Evolutionary conservation across 1,140 invertebrate species (phyloP), one percentile per base, ranked within the genome.

Genomic region (Solenopsis fugax): DNA sequence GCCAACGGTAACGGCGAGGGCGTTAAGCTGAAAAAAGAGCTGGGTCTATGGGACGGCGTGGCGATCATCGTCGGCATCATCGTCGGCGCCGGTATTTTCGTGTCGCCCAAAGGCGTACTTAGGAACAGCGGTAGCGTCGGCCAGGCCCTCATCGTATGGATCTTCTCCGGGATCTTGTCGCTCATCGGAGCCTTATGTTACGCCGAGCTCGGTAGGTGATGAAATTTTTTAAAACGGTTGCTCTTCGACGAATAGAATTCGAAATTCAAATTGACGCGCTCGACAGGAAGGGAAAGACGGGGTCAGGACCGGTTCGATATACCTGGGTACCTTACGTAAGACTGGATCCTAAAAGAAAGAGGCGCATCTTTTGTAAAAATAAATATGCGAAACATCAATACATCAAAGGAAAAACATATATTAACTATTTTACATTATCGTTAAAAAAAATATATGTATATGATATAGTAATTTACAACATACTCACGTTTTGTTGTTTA

Each of bases 71-170:
- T 98, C 85, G 98, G 98, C 62, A 98, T 98, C 48, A 98, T 98
- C 90, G 97, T 98, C 91, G 98, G 98, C 3, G 98, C 98, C 72
- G 98, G 98, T 89, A 99, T 99, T 92, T 99, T 99, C 94, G 98
- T 99, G 60, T 98, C 98, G 0, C 99, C 99, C 0, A 98, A 98
- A 95, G 99, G 99, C 88, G 98, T 99, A 7, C 96, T 99, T 9
- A 93, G 96, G 87, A 97, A 99, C 95, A 97, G 98, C 1, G 98
- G 98, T 4, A 98, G 98, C 58, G 97, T 98, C 18, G 98, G 98
- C 71, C 96, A 98, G 34, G 98, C 98, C 0, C 95, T 99, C 5
- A 93, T 98, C n/a, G 96, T 99, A 50, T 99, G 99, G 99, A 95
- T 97, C 0, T 92, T 97, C 0, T 99, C 98, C 93, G 99, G 99